Evolutionary conservation across 2,113 vertebrate genomes (phyloP).

Genomic region (Percina caprodes): DNA sequence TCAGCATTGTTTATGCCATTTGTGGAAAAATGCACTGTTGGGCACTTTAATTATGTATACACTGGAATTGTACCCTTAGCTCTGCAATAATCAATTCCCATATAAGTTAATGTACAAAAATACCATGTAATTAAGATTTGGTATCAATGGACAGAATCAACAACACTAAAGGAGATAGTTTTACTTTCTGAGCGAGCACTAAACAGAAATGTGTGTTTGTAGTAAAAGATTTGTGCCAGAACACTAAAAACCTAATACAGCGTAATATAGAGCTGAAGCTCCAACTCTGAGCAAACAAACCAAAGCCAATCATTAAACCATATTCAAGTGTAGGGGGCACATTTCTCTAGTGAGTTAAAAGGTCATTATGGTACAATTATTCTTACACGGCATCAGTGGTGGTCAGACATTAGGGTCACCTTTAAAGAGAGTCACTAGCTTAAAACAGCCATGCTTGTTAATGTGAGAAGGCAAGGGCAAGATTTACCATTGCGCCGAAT

Average conservation of each 20-base stretch:
- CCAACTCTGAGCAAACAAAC: conserved; percentile 45
- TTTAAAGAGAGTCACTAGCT: background rate
- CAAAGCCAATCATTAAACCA: conserved; percentile 45
- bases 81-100: background rate
- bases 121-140: background rate
- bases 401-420: conserved; percentile 23
- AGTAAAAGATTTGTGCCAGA: conserved; percentile 10
- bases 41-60: background rate
- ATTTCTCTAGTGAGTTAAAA: conserved; percentile 22
- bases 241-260: conserved; percentile 24
- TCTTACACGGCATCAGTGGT: conserved; percentile 7
- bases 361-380: conserved; percentile 40
- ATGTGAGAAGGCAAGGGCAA: background rate
- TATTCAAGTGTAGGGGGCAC: conserved; percentile 5
- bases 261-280: conserved; percentile 44
- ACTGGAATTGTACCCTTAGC: background rate
- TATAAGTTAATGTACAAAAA: background rate
- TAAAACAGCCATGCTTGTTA: background rate
- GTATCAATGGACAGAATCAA: background rate
- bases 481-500: background rate
- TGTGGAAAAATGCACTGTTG: background rate
- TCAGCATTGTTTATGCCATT: background rate
- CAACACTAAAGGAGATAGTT: background rate
- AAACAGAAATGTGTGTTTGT: conserved; percentile 4
- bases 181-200: conserved; percentile 1